phyloP scores from a whole-genome alignment of 2,888 invertebrate genomes.

The Frankliniella fusca region DNA sequence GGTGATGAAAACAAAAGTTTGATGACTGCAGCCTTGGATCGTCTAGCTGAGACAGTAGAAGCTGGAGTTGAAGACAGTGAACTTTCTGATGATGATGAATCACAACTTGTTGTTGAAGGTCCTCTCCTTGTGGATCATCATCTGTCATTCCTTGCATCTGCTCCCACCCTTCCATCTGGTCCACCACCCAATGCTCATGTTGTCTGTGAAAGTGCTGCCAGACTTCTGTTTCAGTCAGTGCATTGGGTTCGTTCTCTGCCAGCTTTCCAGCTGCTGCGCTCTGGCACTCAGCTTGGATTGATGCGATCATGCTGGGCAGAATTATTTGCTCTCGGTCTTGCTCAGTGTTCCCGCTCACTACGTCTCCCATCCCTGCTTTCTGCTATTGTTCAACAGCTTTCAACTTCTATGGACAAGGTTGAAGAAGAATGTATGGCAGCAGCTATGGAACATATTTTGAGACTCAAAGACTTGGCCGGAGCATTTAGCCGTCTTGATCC shows the following conservation, averaged over 20 bases:
- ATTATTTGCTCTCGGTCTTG: slow-evolving; percentile 82
- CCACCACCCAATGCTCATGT: slow-evolving; percentile 77
- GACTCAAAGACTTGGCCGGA: slow-evolving; percentile 76
- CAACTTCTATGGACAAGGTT: slow-evolving; percentile 54
- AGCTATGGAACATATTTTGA: slow-evolving; percentile 73
- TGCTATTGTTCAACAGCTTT: slow-evolving; percentile 75
- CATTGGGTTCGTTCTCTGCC: slow-evolving; percentile 86
- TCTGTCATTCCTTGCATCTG: slow-evolving; percentile 47
- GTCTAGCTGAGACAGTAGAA: neutral
- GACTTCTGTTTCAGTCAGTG: slow-evolving; percentile 82
- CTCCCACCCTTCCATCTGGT: slow-evolving; percentile 72
- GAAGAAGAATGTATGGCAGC: slow-evolving; percentile 45
- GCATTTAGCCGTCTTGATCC: slow-evolving; percentile 69
- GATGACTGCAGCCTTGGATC: neutral
- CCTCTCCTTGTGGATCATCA: slow-evolving; percentile 34
- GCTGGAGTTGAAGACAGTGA: neutral
- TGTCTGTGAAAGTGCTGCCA: slow-evolving; percentile 90
- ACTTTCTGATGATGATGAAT: slow-evolving; percentile 41
- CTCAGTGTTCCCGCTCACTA: slow-evolving; percentile 76
- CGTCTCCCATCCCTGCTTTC: slow-evolving; percentile 76
- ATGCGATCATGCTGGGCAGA: slow-evolving; percentile 90
- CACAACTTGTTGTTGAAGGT: slow-evolving; percentile 35
- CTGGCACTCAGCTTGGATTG: slow-evolving; percentile 76
- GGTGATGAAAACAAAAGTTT: slow-evolving; percentile 7
- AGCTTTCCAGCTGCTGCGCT: slow-evolving; percentile 73